These are phyloP conservation scores for Parus major DNA, from an alignment of 2,113 vertebrate species.

Conservation along the genomic window DNA sequence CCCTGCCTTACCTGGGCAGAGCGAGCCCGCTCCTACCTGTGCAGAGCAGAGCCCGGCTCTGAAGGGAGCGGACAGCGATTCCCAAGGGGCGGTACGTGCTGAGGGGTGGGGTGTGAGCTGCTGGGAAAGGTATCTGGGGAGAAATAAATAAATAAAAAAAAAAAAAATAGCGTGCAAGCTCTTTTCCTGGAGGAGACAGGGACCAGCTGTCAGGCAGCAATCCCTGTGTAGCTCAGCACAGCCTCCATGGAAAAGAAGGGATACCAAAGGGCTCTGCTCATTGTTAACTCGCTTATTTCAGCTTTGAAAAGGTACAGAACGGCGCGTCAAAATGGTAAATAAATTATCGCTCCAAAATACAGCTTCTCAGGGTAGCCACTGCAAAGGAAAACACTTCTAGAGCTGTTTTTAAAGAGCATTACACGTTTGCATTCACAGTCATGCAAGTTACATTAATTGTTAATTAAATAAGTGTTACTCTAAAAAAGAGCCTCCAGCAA, in stretches of 20 bases:
- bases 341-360: neutral
- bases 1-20: neutral
- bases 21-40: neutral
- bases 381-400: neutral
- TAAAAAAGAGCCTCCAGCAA: neutral
- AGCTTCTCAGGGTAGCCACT: too few species aligned
- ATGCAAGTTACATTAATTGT: neutral
- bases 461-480: neutral
- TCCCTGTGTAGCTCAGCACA: neutral
- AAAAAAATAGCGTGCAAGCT: neutral
- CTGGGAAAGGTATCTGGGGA: neutral
- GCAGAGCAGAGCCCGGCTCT: neutral
- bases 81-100: neutral
- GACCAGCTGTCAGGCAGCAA: neutral
- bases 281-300: accelerated
- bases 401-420: neutral
- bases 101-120: neutral
- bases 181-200: neutral
- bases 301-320: neutral
- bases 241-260: accelerated
- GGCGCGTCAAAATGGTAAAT: too few species aligned
- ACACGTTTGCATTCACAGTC: neutral
- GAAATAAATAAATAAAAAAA: neutral
- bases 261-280: neutral
- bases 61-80: neutral